Evolutionary conservation across 2,113 vertebrate genomes (phyloP), one percentile per base, ranked within the genome.

Genomic region (Haemorhous mexicanus): DNA sequence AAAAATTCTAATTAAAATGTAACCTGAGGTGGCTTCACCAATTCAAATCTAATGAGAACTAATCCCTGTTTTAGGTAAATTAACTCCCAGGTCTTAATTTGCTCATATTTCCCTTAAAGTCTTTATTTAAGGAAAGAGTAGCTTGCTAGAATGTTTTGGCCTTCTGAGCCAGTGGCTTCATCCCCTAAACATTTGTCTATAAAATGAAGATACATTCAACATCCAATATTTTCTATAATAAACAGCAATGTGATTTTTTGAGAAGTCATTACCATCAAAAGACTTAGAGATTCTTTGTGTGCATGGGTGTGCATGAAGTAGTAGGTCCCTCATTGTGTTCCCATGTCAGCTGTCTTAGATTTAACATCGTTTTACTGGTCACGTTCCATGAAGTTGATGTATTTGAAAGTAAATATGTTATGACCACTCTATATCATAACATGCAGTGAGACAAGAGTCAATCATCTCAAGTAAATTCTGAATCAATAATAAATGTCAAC

Each of bases 1-100:
- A 81, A 75, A 78, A 93, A 50, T 53, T 88, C 69, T 85, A 93
- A 96, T 95, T 96, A 96, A 95, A 91, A 62, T 59, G 37, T 88
- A 90, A 91, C 82, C 75, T 85, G 49, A n/a, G 64, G 84, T 86
- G 30, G 30, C 68, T 92, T 94, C 49, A 77, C 39, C 50, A 67
- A 62, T 86, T 95, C 67, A 58, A 75, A 22, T 76, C 52, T 79
- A 95, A 94, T 69, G 44, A 50, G 72, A 95, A 55, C 30, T 84
- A 94, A 84, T 78, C 49, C 56, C 10, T 43, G 16, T 33, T 93
- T 80, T 84, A 86, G 30, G 39, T 69, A 94, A 97, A 94, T 88
- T 73, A 95, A 87, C 37, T 93, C 37, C 84, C 56, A 86, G 53
- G 41, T 94, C 67, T 88, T 87, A 84, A 95, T 94, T 95, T 95